phyloP scores from a whole-genome alignment of 2,797 vertebrate genomes.

The Chaetophractus vellerosus region DNA sequence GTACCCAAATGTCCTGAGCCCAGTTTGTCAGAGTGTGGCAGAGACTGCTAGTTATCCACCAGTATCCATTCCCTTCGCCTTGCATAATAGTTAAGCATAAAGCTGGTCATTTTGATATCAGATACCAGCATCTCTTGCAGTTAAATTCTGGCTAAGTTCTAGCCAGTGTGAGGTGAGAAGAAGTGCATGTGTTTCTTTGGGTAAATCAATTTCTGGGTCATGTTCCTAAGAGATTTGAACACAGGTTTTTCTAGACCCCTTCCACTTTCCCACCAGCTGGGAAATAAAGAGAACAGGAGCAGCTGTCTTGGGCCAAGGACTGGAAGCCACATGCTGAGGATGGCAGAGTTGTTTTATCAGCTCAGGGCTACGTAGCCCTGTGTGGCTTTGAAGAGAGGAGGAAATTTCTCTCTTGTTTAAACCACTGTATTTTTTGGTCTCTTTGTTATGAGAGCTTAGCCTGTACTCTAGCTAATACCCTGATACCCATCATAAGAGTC shows the following conservation, averaged over 20 bases:
- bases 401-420: conserved; percentile 49
- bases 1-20: background rate
- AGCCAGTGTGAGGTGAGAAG: background rate
- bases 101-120: background rate
- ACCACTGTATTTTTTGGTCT: background rate
- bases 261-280: background rate
- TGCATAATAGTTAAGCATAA: background rate
- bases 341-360: background rate
- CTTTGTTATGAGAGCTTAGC: background rate
- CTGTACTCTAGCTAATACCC: background rate
- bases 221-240: background rate
- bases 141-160: background rate
- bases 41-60: background rate
- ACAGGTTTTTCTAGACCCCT: background rate
- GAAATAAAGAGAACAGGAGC: background rate
- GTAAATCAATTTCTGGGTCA: background rate
- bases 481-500: background rate
- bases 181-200: background rate
- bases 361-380: background rate
- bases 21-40: background rate
- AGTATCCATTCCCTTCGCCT: background rate
- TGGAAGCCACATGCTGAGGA: background rate
- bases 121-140: background rate
- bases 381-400: background rate
- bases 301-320: background rate